Conservation (phyloP, 2,888 invertebrate genomes). For the Euphydryas editha region DNA sequence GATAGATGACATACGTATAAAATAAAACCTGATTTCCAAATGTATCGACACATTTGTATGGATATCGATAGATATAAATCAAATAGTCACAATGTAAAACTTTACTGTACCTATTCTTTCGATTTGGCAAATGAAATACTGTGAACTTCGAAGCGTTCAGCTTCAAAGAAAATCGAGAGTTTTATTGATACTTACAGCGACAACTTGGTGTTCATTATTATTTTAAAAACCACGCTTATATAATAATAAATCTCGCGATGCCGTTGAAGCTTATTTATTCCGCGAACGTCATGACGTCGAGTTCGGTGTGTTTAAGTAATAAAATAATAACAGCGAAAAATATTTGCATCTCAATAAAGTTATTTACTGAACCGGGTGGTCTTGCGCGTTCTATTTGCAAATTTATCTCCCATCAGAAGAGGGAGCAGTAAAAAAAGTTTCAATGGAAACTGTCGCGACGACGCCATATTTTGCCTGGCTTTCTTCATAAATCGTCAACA, state of each 20-base stretch:
- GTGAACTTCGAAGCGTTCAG: conserved; percentile 23
- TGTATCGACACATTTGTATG: conserved; percentile 14
- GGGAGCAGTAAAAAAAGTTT: conserved; percentile 72
- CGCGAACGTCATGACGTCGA: neutral
- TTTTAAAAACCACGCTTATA: conserved; percentile 9
- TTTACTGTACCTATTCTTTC: conserved; percentile 25
- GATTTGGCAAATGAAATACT: conserved; percentile 35
- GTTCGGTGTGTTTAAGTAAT: neutral
- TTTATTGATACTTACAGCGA: conserved; percentile 28
- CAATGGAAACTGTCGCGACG: conserved; percentile 71
- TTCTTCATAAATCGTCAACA: conserved; percentile 75
- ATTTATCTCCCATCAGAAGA: conserved; percentile 73
- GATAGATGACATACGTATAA: neutral
- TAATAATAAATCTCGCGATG: neutral
- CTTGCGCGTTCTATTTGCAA: conserved; percentile 62
- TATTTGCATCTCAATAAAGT: conserved; percentile 66
- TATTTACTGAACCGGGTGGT: conserved; percentile 56
- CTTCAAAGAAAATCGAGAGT: conserved; percentile 29
- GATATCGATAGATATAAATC: conserved; percentile 29
- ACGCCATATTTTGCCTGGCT: conserved; percentile 73
- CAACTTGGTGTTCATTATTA: conserved; percentile 38
- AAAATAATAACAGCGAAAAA: conserved; percentile 32
- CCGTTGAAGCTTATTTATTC: neutral
- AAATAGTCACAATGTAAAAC: conserved; percentile 26
- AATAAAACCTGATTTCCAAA: neutral